phyloP scores from a whole-genome alignment of 92 coral and sea anemone species.

The Isaurus tuberculatus region DNA sequence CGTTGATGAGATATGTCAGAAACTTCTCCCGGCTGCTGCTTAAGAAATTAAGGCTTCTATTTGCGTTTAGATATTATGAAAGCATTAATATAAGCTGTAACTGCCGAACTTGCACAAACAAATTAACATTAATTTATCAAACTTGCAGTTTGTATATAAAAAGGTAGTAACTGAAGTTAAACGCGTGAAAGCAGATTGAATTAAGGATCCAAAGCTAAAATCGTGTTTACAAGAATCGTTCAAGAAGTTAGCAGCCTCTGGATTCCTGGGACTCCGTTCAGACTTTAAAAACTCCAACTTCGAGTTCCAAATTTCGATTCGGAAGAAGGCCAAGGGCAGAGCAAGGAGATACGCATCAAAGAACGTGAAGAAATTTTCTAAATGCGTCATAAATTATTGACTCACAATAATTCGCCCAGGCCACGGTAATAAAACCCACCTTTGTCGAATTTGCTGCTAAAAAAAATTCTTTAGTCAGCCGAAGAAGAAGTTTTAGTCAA shows the following conservation, averaged over 20 bases:
- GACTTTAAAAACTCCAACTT: background rate
- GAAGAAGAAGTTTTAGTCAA: background rate
- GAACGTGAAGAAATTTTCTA: conserved; percentile 33
- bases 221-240: background rate
- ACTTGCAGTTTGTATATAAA: background rate
- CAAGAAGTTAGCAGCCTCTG: background rate
- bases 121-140: conserved; percentile 27
- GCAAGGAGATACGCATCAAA: background rate
- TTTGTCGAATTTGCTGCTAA: background rate
- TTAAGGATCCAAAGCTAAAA: background rate
- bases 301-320: background rate
- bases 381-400: conserved; percentile 29
- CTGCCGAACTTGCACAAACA: background rate
- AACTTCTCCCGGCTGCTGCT: background rate
- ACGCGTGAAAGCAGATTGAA: background rate
- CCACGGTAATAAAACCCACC: background rate
- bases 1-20: conserved; percentile 29
- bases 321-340: background rate
- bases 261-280: background rate
- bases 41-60: conserved; percentile 10
- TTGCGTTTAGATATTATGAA: conserved; percentile 20
- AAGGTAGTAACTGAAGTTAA: background rate
- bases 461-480: background rate
- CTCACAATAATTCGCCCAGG: conserved; percentile 5
- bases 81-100: conserved; percentile 23